A percentile compares a stretch with the other conserved stretches of the same genome.
phyloP scores from a whole-genome alignment of 2,888 invertebrate species.

The Lobophora halterata region DNA sequence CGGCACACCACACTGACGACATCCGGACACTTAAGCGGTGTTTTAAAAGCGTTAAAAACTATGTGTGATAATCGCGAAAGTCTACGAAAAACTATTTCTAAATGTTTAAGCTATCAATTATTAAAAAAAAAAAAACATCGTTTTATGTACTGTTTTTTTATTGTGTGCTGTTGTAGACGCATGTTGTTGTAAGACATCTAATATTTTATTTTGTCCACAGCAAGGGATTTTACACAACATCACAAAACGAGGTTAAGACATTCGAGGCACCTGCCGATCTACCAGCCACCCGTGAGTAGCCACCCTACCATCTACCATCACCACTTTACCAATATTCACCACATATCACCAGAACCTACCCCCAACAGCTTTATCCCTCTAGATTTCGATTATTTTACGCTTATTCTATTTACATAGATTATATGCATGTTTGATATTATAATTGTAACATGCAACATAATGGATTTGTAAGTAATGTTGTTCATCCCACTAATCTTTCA shows the following conservation, averaged over 20 bases:
- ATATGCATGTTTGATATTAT: slow-evolving; percentile 32
- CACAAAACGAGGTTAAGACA: slow-evolving; percentile 71
- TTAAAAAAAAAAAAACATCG: no score
- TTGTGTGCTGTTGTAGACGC: no score
- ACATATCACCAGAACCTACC: slow-evolving; percentile 38
- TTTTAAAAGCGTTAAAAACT: no score
- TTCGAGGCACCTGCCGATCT: slow-evolving; percentile 64
- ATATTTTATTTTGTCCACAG: slow-evolving; percentile 46
- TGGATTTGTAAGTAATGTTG: slow-evolving; percentile 17
- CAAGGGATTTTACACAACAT: slow-evolving; percentile 63
- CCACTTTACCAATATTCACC: slow-evolving; percentile 24
- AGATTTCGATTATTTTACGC: slow-evolving; percentile 64
- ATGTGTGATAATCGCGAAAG: no score
- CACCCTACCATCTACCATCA: slow-evolving; percentile 22
- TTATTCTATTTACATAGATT: slow-evolving; percentile 51
- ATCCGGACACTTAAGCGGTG: no score
- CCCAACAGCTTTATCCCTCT: slow-evolving; percentile 63
- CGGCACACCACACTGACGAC: no score
- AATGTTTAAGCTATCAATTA: no score
- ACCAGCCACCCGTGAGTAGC: slow-evolving; percentile 66
- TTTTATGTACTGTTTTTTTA: no score
- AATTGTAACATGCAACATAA: slow-evolving; percentile 23
- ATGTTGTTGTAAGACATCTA: slow-evolving; percentile 2
- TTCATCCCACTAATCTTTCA: slow-evolving; percentile 27
- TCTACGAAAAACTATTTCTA: no score